Percentiles rank a stretch among this genome's conserved stretches.
Evolutionary conservation across 2,888 invertebrate genomes (phyloP).

Genomic region (Hartigia nigra): DNA sequence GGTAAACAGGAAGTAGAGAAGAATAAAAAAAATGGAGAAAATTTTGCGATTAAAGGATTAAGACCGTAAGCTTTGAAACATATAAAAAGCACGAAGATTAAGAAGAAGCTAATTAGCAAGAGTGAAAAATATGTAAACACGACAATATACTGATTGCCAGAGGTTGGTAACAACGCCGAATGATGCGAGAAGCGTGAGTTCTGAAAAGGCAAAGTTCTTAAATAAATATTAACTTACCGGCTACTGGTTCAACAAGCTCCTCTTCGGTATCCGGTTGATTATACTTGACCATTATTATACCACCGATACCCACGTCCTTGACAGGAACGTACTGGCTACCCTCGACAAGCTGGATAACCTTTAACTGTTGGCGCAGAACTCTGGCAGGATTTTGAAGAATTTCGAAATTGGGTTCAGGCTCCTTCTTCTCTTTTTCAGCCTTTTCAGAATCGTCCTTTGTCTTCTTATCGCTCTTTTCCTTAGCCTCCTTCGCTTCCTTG

Average conservation of each 20-base stretch:
- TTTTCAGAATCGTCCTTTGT: slow-evolving; percentile 65
- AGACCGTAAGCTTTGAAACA: neutral
- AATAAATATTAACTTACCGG: slow-evolving; percentile 65
- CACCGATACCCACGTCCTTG: slow-evolving; percentile 94
- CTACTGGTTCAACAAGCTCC: slow-evolving; percentile 91
- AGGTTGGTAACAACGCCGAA: neutral
- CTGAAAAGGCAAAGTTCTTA: neutral
- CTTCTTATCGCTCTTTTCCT: slow-evolving; percentile 63
- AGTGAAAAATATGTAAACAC: neutral
- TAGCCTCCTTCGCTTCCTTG: slow-evolving; percentile 65
- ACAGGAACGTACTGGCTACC: slow-evolving; percentile 84
- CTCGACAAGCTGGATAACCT: slow-evolving; percentile 82
- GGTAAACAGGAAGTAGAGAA: neutral
- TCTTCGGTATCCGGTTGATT: slow-evolving; percentile 82
- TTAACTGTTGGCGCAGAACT: slow-evolving; percentile 91
- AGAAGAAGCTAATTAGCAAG: neutral
- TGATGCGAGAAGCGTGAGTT: neutral
- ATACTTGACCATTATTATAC: slow-evolving; percentile 94
- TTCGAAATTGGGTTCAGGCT: slow-evolving; percentile 93
- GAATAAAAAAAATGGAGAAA: neutral
- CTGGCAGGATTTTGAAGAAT: slow-evolving; percentile 95
- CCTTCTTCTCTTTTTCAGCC: slow-evolving; percentile 74
- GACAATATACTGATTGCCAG: neutral
- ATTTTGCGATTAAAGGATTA: neutral
- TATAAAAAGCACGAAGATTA: neutral